Percentiles rank a stretch among this genome's conserved stretches.
Conservation (phyloP, 2,888 invertebrate genomes). For the Baronia brevicornis region DNA sequence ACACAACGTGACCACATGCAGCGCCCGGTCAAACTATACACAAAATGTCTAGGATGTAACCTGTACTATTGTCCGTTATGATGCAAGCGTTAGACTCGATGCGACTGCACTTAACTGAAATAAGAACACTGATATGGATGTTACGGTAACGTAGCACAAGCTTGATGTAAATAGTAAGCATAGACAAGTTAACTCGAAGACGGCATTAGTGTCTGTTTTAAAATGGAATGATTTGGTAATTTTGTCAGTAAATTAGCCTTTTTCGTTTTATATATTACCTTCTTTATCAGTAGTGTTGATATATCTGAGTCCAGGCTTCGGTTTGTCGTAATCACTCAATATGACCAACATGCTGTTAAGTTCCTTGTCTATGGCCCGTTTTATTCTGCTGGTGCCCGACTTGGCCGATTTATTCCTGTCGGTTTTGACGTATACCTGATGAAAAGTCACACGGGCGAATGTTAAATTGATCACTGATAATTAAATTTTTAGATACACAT, state of each 20-base stretch:
- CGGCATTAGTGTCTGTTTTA: constrained; percentile 4
- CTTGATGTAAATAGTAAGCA: constrained; percentile 10
- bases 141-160: constrained; percentile 16
- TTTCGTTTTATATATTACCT: constrained; percentile 26
- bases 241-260: no score
- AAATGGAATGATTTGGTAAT: neutral
- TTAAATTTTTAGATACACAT: no score
- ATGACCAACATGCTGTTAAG: constrained; percentile 57
- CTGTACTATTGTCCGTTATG: constrained; percentile 45
- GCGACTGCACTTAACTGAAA: constrained; percentile 51
- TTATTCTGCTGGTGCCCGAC: constrained; percentile 21
- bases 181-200: constrained; percentile 4
- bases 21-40: no score
- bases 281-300: constrained; percentile 43
- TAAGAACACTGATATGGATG: constrained; percentile 31
- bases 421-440: constrained; percentile 50
- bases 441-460: no score
- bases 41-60: constrained; percentile 24
- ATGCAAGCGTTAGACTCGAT: constrained; percentile 45
- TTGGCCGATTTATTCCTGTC: constrained; percentile 25
- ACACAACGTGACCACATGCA: no score
- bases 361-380: constrained; percentile 45
- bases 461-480: no score
- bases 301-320: constrained; percentile 35
- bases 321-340: constrained; percentile 39